Conservation (phyloP, 1,140 invertebrate species). For the Drosophila repletoides region DNA sequence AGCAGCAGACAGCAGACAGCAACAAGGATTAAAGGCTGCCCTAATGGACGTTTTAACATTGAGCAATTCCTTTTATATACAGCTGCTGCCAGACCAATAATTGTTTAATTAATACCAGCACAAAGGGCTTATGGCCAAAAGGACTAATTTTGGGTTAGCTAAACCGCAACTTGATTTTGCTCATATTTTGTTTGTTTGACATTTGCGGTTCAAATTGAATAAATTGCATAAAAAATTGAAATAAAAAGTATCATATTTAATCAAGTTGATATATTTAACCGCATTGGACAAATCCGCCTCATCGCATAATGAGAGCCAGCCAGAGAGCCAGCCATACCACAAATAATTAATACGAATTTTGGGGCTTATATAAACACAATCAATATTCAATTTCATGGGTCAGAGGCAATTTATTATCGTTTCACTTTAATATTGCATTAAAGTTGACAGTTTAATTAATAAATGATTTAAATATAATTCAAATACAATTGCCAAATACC, state of each 20-base stretch:
- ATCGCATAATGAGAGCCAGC: not conserved
- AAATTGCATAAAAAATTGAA: not conserved
- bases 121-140: no score
- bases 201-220: conserved; percentile 15
- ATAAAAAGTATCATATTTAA: not conserved
- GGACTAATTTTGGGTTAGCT: conserved; percentile 13
- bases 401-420: conserved; percentile 35
- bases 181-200: conserved; percentile 22
- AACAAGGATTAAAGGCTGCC: conserved; percentile 8
- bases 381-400: conserved; percentile 25
- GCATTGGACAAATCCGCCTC: not conserved
- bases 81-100: not conserved
- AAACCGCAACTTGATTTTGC: conserved; percentile 1
- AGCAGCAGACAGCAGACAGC: not conserved
- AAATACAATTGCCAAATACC: not conserved
- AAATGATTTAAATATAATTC: not conserved
- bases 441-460: conserved; percentile 25
- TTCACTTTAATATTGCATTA: conserved; percentile 42
- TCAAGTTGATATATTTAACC: conserved; percentile 15
- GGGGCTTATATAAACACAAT: conserved; percentile 24
- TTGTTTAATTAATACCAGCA: conserved; percentile 36
- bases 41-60: conserved; percentile 25
- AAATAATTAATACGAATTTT: conserved; percentile 21
- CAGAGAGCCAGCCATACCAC: conserved; percentile 5
- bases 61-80: not conserved